Evolutionary conservation across 1,140 invertebrate species (phyloP), one percentile per base, ranked within the genome.

Genomic region (Sitobion miscanthi): DNA sequence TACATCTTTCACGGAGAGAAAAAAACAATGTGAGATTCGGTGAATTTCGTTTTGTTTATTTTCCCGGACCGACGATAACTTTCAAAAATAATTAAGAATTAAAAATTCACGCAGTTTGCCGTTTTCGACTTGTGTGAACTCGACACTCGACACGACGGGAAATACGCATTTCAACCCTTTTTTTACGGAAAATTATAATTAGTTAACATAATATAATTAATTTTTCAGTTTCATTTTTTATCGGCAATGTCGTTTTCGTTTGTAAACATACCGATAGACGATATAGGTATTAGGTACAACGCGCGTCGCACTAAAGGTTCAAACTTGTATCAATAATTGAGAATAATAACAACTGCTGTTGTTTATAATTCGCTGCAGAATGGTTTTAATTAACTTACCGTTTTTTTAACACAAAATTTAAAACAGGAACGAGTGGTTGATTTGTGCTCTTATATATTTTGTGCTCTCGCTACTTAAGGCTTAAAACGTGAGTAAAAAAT

Each of bases 61-160:
- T 54, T 57, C 6, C 30, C 88, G 23, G 8, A 9, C 5, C 4
- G 35, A 49, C 86, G 30, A 90, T 90, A 90, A 90, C 88, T 90
- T 57, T 42, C 5, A 9, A 30, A 62, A 25, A 62, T 45, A 62
- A 90, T 90, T 57, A 90, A 57, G 49, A 90, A 90, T 90, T 90
- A 90, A 90, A 90, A 57, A 62, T 90, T 14, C 88, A 89, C 49
- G 87, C 35, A 38, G 20, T 89, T 88, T 88, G 52, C 21, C 86
- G 25, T 90, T 90, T 90, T 90, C 38, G 45, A 90, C 9, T 57
- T 62, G 38, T 62, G 52, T 30, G 42, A 52, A 62, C 35, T 42
- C 54, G 57, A 90, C 88, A 30, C 88, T 45, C 35, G 38, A 62
- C 38, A 62, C 38, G 23, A 21, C 38, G 4, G 20, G 42, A 52